Evolutionary conservation across 2,888 invertebrate species (phyloP).

Genomic region (Zaprionus obscuricornis): DNA sequence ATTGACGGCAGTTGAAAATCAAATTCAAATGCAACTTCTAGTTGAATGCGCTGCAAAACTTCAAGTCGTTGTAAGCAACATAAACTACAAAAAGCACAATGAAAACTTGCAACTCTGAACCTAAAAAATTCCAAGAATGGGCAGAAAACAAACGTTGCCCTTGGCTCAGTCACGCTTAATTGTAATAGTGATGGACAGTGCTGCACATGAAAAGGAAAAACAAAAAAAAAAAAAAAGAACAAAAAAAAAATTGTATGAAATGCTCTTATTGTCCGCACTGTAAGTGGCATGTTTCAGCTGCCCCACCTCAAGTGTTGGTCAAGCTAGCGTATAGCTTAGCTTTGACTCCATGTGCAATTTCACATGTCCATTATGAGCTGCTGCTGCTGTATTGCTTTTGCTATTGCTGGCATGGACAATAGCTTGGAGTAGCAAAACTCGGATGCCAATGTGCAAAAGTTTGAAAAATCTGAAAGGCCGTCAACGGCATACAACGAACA

Average conservation of each 20-base stretch:
- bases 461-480: conserved; percentile 72
- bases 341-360: conserved; percentile 25
- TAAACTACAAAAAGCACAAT: no score
- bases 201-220: conserved; percentile 51
- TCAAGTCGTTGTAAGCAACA: no score
- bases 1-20: no score
- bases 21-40: no score
- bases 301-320: neutral
- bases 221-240: conserved; percentile 44
- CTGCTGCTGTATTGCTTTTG: no score
- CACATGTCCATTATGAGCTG: conserved; percentile 59
- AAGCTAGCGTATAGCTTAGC: conserved; percentile 32
- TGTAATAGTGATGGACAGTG: conserved; percentile 51
- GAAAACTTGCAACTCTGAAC: no score
- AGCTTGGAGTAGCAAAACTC: conserved; percentile 45
- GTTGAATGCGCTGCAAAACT: no score
- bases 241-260: conserved; percentile 48
- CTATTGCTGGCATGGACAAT: conserved; percentile 52
- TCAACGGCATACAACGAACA: conserved; percentile 56
- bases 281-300: neutral
- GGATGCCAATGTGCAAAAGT: conserved; percentile 67
- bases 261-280: conserved; percentile 58
- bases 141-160: conserved; percentile 29
- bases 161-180: conserved; percentile 33
- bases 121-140: no score